Evolutionary conservation across 1,140 invertebrate genomes (phyloP).

Genomic region (Hylyphantes graminicola): DNA sequence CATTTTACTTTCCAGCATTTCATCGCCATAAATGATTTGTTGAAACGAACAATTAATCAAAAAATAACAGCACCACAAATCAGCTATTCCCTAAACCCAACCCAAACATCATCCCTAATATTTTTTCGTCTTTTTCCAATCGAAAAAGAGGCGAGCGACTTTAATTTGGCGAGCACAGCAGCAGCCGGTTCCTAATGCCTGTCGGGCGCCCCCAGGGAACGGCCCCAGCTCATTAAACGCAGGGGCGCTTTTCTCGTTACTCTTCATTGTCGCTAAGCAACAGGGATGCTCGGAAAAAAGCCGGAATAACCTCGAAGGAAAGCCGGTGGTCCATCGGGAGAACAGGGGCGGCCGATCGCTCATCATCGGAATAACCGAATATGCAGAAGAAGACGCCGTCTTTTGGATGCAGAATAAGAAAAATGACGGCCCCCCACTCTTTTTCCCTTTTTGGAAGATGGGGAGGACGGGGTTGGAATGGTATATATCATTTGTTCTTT

Average conservation of each 20-base stretch:
- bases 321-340: neutral
- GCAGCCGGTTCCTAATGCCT: conserved; percentile 41
- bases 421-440: conserved; percentile 46
- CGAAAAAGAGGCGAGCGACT: conserved; percentile 31
- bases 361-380: conserved; percentile 59
- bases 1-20: too few species aligned
- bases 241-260: conserved; percentile 59
- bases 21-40: too few species aligned
- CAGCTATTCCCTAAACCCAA: too few species aligned
- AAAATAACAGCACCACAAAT: too few species aligned
- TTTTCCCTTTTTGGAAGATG: neutral
- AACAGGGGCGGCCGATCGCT: conserved; percentile 26
- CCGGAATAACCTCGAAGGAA: conserved; percentile 43
- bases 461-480: too few species aligned
- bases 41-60: too few species aligned
- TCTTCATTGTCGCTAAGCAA: conserved; percentile 56
- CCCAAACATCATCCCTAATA: neutral
- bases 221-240: conserved; percentile 59
- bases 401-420: conserved; percentile 42
- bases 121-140: conserved; percentile 19
- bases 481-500: too few species aligned
- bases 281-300: conserved; percentile 8
- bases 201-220: conserved; percentile 53
- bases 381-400: conserved; percentile 36
- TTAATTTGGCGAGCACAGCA: conserved; percentile 27